These are phyloP conservation scores for Poecile montanus DNA, from an alignment of 2,797 vertebrate genomes.

Conservation along the genomic window DNA sequence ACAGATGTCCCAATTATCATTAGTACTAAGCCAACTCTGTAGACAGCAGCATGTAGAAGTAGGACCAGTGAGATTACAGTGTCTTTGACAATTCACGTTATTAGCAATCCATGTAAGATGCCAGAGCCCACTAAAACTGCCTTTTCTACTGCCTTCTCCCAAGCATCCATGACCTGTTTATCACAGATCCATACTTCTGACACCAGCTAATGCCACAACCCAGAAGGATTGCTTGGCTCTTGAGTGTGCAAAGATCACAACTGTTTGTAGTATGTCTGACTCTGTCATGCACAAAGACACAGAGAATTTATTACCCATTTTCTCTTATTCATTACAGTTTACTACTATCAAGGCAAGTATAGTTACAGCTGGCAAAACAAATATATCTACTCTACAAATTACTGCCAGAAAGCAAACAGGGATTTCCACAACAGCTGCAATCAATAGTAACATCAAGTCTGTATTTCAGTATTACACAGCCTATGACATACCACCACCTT, in stretches of 20 bases:
- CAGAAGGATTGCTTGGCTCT: not conserved
- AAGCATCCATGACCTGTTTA: not conserved
- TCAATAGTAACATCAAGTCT: not conserved
- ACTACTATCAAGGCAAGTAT: not conserved
- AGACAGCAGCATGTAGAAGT: not conserved
- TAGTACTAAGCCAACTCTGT: not conserved
- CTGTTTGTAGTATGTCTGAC: not conserved
- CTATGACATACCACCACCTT: too few relatives aligned
- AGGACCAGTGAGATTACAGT: not conserved
- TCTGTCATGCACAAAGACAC: not conserved
- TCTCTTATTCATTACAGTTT: not conserved
- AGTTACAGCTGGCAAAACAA: not conserved
- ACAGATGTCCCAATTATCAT: not conserved
- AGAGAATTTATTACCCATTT: not conserved
- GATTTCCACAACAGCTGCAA: not conserved
- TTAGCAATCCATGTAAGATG: not conserved
- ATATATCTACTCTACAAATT: not conserved
- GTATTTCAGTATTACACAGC: not conserved
- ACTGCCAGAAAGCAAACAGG: not conserved
- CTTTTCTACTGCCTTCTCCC: not conserved
- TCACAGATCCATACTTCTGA: not conserved
- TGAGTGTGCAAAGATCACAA: not conserved
- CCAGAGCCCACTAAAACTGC: not conserved
- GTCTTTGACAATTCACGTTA: not conserved
- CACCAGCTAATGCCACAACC: not conserved